phyloP scores from a whole-genome alignment of 2,797 vertebrate genomes.

The Aplochiton taeniatus region DNA sequence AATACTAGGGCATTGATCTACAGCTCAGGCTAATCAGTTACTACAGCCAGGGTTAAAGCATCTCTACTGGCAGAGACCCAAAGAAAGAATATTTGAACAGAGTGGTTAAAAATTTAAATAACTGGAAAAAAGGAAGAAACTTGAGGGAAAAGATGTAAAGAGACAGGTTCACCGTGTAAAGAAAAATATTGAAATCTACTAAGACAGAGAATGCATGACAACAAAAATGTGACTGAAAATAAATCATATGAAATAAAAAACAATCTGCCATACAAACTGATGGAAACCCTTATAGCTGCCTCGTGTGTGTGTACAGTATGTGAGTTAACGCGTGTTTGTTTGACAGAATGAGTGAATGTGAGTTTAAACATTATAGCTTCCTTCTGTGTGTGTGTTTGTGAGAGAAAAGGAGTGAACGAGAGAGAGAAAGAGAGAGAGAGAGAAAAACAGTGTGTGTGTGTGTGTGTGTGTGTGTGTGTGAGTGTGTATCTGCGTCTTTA shows the following conservation, averaged over 20 bases:
- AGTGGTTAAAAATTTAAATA: slow-evolving; percentile 25
- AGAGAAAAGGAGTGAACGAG: no score
- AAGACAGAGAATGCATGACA: slow-evolving; percentile 42
- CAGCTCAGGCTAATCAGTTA: slow-evolving; percentile 56
- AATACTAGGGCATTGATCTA: slow-evolving; percentile 65
- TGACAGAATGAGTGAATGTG: not conserved
- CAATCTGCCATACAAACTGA: slow-evolving; percentile 71
- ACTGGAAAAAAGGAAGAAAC: slow-evolving; percentile 33
- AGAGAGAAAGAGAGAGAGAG: no score
- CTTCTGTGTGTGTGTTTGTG: not conserved
- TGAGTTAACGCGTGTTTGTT: not conserved
- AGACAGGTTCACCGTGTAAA: slow-evolving; percentile 37
- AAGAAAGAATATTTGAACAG: slow-evolving; percentile 56
- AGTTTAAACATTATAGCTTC: not conserved
- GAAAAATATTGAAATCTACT: slow-evolving; percentile 39
- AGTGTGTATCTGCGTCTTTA: slow-evolving; percentile 31
- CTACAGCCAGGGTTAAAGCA: slow-evolving; percentile 69
- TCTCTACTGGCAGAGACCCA: slow-evolving; percentile 65
- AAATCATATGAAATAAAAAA: slow-evolving; percentile 33
- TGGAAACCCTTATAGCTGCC: slow-evolving; percentile 77
- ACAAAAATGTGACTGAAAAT: slow-evolving; percentile 51
- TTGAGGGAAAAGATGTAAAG: slow-evolving; percentile 30
- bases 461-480: slow-evolving; percentile 7
- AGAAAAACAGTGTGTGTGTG: not conserved
- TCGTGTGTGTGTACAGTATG: slow-evolving; percentile 6